Conservation (phyloP, 2,113 vertebrate species). For the Chiloscyllium plagiosum region DNA sequence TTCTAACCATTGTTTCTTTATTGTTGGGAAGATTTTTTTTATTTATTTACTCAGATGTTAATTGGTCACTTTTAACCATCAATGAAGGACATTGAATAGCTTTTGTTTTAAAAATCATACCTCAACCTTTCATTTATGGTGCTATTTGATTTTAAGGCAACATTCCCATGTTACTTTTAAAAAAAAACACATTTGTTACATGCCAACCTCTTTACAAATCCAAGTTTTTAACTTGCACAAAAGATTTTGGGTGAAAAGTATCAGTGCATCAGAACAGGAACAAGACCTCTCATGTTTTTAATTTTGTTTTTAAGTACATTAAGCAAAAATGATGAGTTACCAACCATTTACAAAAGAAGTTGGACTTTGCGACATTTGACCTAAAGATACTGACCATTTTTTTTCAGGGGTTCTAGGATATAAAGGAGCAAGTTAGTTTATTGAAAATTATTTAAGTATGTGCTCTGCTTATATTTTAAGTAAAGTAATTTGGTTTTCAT, state of each 20-base stretch:
- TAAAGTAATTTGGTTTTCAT: neutral
- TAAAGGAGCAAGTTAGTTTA: slow-evolving; percentile 2
- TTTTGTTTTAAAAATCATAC: neutral
- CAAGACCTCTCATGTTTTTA: neutral
- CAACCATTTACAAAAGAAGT: neutral
- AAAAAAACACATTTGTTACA: slow-evolving; percentile 14
- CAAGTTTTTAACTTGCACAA: neutral
- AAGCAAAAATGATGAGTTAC: neutral
- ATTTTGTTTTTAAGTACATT: neutral
- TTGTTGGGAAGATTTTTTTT: slow-evolving; percentile 20
- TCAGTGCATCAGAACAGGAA: slow-evolving; percentile 15
- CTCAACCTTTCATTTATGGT: slow-evolving; percentile 29
- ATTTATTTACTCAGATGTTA: slow-evolving; percentile 23
- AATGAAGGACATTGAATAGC: slow-evolving; percentile 18
- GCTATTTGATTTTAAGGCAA: slow-evolving; percentile 22
- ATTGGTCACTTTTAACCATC: slow-evolving; percentile 29
- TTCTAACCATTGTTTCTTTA: slow-evolving; percentile 25
- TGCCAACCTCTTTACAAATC: neutral
- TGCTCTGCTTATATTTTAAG: neutral
- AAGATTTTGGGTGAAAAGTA: neutral
- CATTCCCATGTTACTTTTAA: neutral
- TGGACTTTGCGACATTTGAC: neutral
- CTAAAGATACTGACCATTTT: neutral
- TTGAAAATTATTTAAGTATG: neutral
- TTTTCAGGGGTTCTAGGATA: neutral